These are phyloP conservation scores for Drosophila nasuta DNA, from an alignment of 1,140 invertebrate species.

Conservation along the genomic window DNA sequence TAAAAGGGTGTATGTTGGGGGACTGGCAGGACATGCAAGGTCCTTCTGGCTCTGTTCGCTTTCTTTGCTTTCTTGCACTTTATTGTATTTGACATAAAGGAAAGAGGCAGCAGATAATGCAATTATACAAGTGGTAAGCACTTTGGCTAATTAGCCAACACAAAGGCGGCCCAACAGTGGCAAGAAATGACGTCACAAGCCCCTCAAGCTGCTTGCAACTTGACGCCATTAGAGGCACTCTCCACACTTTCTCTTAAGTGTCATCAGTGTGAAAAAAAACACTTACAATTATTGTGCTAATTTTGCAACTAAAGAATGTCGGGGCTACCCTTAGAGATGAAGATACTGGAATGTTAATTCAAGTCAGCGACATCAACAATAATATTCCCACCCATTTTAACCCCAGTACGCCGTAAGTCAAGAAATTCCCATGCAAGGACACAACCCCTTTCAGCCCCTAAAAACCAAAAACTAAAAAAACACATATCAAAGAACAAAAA, in stretches of 20 bases:
- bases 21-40: conserved; percentile 20
- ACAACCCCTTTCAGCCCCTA: conserved; percentile 29
- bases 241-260: conserved; percentile 58
- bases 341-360: conserved; percentile 6
- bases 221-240: conserved; percentile 14
- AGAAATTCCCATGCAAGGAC: conserved; percentile 67
- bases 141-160: conserved; percentile 75
- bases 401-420: conserved; percentile 59
- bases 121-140: conserved; percentile 80
- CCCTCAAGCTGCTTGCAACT: conserved; percentile 7
- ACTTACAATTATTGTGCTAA: conserved; percentile 52
- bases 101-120: conserved; percentile 71
- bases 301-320: conserved; percentile 24
- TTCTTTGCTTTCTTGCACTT: conserved; percentile 71
- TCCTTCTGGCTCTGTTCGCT: conserved; percentile 38
- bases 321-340: conserved; percentile 28
- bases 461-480: conserved; percentile 13
- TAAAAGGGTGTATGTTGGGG: conserved; percentile 5
- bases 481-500: conserved; percentile 4
- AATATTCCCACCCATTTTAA: conserved; percentile 84
- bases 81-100: conserved; percentile 53
- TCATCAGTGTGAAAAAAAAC: conserved; percentile 50
- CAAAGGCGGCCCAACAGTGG: conserved; percentile 29
- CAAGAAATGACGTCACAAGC: conserved; percentile 35
- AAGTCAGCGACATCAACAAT: conserved; percentile 62